Evolutionary conservation across 1,140 invertebrate genomes (phyloP).

Genomic region (Trichonephila inaurata): DNA sequence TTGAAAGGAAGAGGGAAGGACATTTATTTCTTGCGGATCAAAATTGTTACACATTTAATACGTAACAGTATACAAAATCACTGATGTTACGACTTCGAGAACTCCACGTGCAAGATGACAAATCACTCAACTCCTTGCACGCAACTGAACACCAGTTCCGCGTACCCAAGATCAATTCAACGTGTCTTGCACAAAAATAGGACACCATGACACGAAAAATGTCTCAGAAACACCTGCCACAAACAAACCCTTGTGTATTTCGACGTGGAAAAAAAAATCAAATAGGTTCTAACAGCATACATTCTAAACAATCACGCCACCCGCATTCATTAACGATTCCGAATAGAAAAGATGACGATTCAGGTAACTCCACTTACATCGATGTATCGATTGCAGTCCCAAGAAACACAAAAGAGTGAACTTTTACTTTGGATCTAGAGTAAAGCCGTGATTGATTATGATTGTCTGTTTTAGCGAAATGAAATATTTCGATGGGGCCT

Average conservation of each 20-base stretch:
- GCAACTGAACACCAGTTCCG: not conserved
- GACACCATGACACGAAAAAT: not conserved
- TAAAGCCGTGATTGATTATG: conserved; percentile 12
- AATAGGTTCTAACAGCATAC: not conserved
- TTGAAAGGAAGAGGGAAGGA: no score
- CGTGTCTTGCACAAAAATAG: not conserved
- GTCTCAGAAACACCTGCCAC: not conserved
- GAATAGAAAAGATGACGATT: not conserved
- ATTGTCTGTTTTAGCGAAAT: conserved; percentile 24
- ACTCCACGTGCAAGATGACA: no score
- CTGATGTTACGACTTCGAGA: no score
- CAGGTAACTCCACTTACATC: conserved; percentile 1
- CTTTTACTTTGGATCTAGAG: not conserved
- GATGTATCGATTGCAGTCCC: not conserved
- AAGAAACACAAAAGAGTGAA: not conserved
- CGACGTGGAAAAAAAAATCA: not conserved
- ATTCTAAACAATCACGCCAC: not conserved
- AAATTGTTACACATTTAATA: no score
- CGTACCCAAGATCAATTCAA: not conserved
- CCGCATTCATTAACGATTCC: not conserved
- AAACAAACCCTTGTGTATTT: not conserved
- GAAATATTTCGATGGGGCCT: not conserved
- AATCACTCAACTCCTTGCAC: not conserved
- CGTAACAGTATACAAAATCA: no score
- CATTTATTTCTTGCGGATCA: no score